phyloP scores from a whole-genome alignment of 2,888 invertebrate species.

The Cataglyphis rosenhaueri region DNA sequence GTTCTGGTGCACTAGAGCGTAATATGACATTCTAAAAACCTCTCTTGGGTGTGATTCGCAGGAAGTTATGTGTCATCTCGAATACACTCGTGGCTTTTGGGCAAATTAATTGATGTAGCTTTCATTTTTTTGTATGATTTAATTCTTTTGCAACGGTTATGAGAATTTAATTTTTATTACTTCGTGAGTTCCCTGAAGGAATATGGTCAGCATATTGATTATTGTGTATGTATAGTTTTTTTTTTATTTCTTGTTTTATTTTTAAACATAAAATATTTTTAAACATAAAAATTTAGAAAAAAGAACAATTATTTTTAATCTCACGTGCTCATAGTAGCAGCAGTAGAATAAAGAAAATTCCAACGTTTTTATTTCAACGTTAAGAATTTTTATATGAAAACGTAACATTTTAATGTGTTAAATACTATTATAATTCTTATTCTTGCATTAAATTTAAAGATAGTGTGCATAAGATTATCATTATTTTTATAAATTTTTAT shows the following conservation, averaged over 20 bases:
- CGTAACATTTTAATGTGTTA: neutral
- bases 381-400: neutral
- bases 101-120: slow-evolving; percentile 33
- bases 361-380: neutral
- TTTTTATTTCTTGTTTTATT: neutral
- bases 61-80: slow-evolving; percentile 50
- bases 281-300: neutral
- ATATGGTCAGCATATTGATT: neutral
- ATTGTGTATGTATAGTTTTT: neutral
- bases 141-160: neutral
- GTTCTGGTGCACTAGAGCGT: slow-evolving; percentile 42
- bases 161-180: slow-evolving; percentile 5
- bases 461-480: neutral
- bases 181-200: neutral
- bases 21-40: slow-evolving; percentile 45
- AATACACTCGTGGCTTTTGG: slow-evolving; percentile 32
- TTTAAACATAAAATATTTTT: neutral
- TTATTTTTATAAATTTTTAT: neutral
- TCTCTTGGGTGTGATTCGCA: slow-evolving; percentile 39
- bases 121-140: slow-evolving; percentile 6
- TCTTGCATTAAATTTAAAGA: neutral
- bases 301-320: neutral
- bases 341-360: neutral
- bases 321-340: neutral
- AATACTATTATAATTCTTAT: neutral